These are phyloP conservation scores for Coreius guichenoti DNA, from an alignment of 2,797 vertebrate species.

Conservation along the genomic window DNA sequence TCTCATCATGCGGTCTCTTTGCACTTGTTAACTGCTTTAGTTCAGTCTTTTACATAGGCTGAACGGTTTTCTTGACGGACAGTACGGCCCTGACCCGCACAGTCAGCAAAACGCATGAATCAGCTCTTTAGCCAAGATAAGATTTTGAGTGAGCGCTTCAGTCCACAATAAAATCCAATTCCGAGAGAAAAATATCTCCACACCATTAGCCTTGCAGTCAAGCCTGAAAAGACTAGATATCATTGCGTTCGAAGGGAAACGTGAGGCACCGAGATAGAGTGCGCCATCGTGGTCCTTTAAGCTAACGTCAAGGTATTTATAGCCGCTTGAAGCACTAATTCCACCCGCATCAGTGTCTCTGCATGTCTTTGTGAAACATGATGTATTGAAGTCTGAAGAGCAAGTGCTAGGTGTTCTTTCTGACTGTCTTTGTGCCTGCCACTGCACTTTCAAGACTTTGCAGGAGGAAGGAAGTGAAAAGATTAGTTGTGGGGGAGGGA, in stretches of 20 bases:
- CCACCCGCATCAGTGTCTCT: conserved; percentile 27
- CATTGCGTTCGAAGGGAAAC: conserved; percentile 10
- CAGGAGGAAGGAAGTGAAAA: conserved; percentile 28
- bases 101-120: conserved; percentile 22
- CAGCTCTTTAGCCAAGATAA: conserved; percentile 34
- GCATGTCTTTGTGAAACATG: conserved; percentile 35
- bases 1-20: not conserved
- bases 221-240: conserved; percentile 23
- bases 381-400: conserved; percentile 39
- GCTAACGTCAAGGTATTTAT: conserved; percentile 38
- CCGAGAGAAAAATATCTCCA: conserved; percentile 33
- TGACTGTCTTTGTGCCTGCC: conserved; percentile 15
- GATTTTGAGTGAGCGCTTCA: conserved; percentile 41
- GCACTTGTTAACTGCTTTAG: not conserved
- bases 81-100: not conserved
- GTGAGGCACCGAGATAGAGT: not conserved
- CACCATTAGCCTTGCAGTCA: conserved; percentile 30
- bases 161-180: conserved; percentile 36
- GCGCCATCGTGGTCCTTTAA: conserved; percentile 15
- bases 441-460: conserved; percentile 30
- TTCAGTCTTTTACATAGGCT: conserved; percentile 1
- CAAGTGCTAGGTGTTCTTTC: conserved; percentile 21
- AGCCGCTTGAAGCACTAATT: conserved; percentile 35
- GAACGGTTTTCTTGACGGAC: not conserved
- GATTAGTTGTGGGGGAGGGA: conserved; percentile 5